Evolutionary conservation across 1,140 invertebrate species (phyloP), one percentile per base, ranked within the genome.

Genomic region (Drosophila trapezifrons): DNA sequence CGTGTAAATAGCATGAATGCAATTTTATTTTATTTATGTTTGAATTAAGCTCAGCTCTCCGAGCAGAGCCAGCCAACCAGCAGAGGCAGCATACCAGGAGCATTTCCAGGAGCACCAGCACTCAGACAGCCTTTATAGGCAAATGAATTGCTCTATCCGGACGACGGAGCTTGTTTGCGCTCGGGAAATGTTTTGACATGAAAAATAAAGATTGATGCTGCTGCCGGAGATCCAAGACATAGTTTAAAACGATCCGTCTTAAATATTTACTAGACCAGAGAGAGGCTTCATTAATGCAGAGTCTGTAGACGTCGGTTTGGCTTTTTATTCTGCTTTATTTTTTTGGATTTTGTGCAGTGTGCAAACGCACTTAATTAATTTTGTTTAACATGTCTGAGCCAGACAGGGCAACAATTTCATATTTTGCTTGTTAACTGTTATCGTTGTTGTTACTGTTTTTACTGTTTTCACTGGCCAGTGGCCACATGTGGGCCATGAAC

Each of bases 281-380:
- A 4, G 10, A n/a, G 17, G 6, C n/a, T 35, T 12, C 9, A 38
- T 25, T 0, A 9, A 12, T 37, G 13, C 4, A 55, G 69, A 29
- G 70, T 74, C 58, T 74, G 20, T 5, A 0, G 10, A n/a, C 5
- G 47, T 56, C 57, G 70, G n/a, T 55, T 2, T 18, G 18, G 29
- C 20, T 29, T 25, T 25, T 45, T 64, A 8, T 22, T 6, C 4
- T 29, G n/a, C 4, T n/a, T 18, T 12, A n/a, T 45, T 15, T 58
- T 76, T 42, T 58, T 63, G 52, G 9, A 59, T 29, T 49, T 72
- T 55, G 40, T 67, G 56, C 32, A 56, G 45, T 66, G 57, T 40
- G 62, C 67, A 81, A 81, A 78, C 67, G 78, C 63, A 70, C 74
- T 86, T 84, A 84, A 84, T 84, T 80, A 86, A 84, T 86, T 84